phyloP scores from a whole-genome alignment of 2,797 vertebrate genomes.

The Fistularia tabacaria region DNA sequence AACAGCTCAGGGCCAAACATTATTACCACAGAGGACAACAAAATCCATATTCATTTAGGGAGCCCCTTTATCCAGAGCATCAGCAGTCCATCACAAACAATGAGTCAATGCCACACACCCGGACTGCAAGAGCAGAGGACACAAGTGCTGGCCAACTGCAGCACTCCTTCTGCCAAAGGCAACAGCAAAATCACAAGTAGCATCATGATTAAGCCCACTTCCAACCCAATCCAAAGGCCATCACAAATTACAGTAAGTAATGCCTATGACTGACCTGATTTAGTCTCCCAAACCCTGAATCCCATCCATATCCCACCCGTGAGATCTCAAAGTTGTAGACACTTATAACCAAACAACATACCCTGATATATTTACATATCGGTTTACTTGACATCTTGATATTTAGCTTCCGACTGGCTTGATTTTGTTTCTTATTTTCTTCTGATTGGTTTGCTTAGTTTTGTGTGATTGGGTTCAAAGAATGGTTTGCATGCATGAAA shows the following conservation, averaged over 20 bases:
- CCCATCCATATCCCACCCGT: conserved; percentile 55
- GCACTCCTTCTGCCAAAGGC: conserved; percentile 75
- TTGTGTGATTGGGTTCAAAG: conserved; percentile 67
- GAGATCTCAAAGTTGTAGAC: conserved; percentile 47
- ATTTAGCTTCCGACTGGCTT: conserved; percentile 60
- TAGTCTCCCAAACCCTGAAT: conserved; percentile 41
- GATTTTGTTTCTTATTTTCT: conserved; percentile 62
- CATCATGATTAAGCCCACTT: conserved; percentile 95
- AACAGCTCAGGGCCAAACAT: conserved; percentile 90
- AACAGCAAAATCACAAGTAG: conserved; percentile 96
- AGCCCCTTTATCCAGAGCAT: conserved; percentile 86
- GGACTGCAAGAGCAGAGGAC: conserved; percentile 83
- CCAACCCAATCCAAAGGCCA: conserved; percentile 87
- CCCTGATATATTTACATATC: conserved; percentile 57
- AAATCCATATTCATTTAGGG: conserved; percentile 98
- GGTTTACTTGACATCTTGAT: conserved; percentile 56
- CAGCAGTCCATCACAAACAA: conserved; percentile 68
- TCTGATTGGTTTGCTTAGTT: conserved; percentile 68
- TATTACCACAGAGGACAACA: conserved; percentile 98
- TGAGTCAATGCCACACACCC: conserved; percentile 74
- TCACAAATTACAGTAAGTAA: conserved; percentile 99
- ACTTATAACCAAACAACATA: conserved; percentile 11
- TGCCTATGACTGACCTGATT: conserved; percentile 82
- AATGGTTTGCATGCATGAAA: conserved; percentile 82
- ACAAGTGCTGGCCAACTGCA: conserved; percentile 80